Evolutionary conservation across 1,140 invertebrate species (phyloP).

Genomic region (Samia ricini): DNA sequence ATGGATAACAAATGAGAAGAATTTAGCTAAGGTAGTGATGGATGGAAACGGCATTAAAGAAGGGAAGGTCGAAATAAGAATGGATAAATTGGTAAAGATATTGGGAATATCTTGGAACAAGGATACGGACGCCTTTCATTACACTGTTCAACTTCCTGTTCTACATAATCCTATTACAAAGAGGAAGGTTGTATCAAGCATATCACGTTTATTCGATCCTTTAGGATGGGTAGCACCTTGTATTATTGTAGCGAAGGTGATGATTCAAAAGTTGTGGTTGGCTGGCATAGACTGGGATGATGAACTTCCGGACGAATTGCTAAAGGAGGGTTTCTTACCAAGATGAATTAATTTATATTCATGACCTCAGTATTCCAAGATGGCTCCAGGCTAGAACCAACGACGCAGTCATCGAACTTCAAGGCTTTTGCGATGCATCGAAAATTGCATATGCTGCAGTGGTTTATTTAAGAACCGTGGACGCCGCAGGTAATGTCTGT

Average conservation of each 20-base stretch:
- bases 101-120: background rate
- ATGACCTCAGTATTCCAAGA: background rate
- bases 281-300: constrained; percentile 18
- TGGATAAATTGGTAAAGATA: background rate
- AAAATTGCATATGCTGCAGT: background rate
- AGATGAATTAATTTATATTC: background rate
- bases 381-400: background rate
- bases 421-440: constrained; percentile 21
- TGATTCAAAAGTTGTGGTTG: constrained; percentile 21
- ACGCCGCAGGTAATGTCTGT: background rate
- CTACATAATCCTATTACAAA: background rate
- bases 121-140: background rate
- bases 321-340: background rate
- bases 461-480: background rate
- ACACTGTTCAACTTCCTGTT: background rate
- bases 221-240: constrained; percentile 19
- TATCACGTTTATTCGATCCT: constrained; percentile 13
- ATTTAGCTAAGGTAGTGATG: background rate
- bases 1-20: background rate
- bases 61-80: background rate
- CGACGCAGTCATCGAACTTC: background rate
- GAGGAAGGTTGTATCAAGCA: constrained; percentile 5
- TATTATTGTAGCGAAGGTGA: constrained; percentile 17
- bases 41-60: background rate
- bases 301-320: constrained; percentile 11